phyloP scores from a whole-genome alignment of 2,113 vertebrate species.

The Sarotherodon lohbergeri region DNA sequence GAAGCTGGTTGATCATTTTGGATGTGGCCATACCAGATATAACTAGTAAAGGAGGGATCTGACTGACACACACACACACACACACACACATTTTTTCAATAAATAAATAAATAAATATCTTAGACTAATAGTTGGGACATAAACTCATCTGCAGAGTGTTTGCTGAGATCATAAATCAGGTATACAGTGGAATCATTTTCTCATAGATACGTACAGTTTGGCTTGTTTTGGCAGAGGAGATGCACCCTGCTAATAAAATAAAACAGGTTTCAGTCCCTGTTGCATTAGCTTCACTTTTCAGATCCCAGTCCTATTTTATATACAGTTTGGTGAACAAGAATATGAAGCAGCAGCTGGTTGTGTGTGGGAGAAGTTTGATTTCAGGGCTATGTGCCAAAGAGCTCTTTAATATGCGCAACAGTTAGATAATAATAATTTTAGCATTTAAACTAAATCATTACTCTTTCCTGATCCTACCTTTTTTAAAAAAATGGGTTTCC shows the following conservation, averaged over 20 bases:
- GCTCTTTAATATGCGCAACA: neutral
- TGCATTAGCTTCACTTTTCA: neutral
- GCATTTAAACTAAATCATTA: neutral
- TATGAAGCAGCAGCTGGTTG: neutral
- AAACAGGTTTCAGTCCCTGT: neutral
- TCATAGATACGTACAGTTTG: neutral
- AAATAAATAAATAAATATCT: neutral
- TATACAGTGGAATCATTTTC: neutral
- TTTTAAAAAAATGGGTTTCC: neutral
- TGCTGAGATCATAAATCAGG: neutral
- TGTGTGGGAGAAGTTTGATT: neutral
- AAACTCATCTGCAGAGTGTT: neutral
- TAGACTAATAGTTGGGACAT: neutral
- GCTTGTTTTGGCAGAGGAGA: neutral
- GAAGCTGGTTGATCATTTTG: neutral
- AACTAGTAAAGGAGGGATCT: accelerated
- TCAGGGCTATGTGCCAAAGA: neutral
- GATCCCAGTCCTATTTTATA: neutral
- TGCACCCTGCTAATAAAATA: accelerated
- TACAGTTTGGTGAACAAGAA: neutral
- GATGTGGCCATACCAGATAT: neutral
- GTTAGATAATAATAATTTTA: neutral
- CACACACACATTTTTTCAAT: neutral
- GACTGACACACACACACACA: neutral
- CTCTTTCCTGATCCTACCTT: neutral